phyloP scores from a whole-genome alignment of 1,140 invertebrate species.

The Aphelinus certus region DNA sequence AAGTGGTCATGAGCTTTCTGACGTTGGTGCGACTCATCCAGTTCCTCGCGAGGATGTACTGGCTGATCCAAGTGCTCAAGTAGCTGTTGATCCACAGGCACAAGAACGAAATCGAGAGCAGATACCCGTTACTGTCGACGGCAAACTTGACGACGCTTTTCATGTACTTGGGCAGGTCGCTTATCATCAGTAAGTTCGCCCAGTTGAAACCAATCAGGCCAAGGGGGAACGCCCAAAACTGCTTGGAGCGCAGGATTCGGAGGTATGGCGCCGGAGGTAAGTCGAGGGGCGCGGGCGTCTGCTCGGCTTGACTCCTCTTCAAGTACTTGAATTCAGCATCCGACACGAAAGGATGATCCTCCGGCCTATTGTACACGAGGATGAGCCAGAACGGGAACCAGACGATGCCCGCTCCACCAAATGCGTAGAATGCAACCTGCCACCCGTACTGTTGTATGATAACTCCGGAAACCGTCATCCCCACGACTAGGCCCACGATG shows the following conservation, averaged over 20 bases:
- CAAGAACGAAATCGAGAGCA: not conserved
- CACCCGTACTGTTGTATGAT: constrained; percentile 9
- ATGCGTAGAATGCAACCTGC: not conserved
- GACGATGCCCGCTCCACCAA: not conserved
- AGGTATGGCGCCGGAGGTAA: constrained; percentile 50
- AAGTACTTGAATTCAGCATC: constrained; percentile 79
- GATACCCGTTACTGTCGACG: constrained; percentile 14
- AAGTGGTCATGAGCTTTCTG: not conserved
- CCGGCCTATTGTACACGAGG: constrained; percentile 77
- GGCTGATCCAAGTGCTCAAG: not conserved
- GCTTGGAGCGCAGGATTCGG: constrained; percentile 45
- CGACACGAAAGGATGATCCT: constrained; percentile 82
- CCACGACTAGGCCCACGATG: not conserved
- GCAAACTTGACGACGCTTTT: constrained; percentile 44
- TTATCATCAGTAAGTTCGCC: constrained; percentile 73
- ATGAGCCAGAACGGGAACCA: constrained; percentile 50
- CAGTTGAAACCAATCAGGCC: constrained; percentile 72
- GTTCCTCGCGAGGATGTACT: not conserved
- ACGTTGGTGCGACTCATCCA: not conserved
- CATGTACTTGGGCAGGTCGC: constrained; percentile 61
- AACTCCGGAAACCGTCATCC: not conserved
- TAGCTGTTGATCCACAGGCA: constrained; percentile 13
- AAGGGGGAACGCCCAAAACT: constrained; percentile 69
- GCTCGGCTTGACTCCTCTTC: constrained; percentile 48
- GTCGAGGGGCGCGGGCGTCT: not conserved